Base-by-base conservation (phyloP, 2,797 vertebrate genomes). In the Peromyscus nudipes region DNA sequence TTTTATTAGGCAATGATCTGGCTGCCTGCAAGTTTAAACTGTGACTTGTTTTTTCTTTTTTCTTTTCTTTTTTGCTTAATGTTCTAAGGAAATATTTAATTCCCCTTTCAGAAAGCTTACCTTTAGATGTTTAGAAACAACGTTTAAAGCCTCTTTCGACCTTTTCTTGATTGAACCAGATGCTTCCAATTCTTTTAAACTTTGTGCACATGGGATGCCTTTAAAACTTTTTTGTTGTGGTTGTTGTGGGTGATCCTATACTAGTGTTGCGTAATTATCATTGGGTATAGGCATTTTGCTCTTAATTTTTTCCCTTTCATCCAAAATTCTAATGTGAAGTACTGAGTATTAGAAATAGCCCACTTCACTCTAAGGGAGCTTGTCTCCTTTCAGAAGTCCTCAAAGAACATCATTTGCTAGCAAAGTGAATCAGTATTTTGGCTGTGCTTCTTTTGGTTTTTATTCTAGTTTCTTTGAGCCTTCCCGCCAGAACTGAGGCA, bases 391-490 rank as follows among this genome's bases (percentile, higher is more conserved):
- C 97, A 98, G 97, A 98, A 98, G 96, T 52, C 52, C 52, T 98
- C 98, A 97, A 97, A 98, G 96, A 98, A 97, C 96, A 77, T 85
- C 82, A 97, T 97, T 98, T 97, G 98, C 97, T 98, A 96, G 98
- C 98, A 97, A 98, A 98, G 95, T 97, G 95, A 98, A 98, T 97
- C 92, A 98, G 96, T 98, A 98, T 98, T 98, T 98, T 98, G 96
- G 98, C 92, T 98, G 98, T 98, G 96, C 96, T 98, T 98, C 97
- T 98, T 94, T 98, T 98, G 95, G 96, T 97, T 96, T 93, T 97
- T 97, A 97, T 96, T 97, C 92, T 98, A 98, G 95, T 97, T 97
- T 96, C 97, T 98, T 95, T 98, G 97, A 97, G 91, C 97, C 92
- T 98, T 98, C 98, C 96, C 96, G 98, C 92, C 97, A 98, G 93